Evolutionary conservation across 2,888 invertebrate species (phyloP).

Genomic region (Tridacna gigas): DNA sequence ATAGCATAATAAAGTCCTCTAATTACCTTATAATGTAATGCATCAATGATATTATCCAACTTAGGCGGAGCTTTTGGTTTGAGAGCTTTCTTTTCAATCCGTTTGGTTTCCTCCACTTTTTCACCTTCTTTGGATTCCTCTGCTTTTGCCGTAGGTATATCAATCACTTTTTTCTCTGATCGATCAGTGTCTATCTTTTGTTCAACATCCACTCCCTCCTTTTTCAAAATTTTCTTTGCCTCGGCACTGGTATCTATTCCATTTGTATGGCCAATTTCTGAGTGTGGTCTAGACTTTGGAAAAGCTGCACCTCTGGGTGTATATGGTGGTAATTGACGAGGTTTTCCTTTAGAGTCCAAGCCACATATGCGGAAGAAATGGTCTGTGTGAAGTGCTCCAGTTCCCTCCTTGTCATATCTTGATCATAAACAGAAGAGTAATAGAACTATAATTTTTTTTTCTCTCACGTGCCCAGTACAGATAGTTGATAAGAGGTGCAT

Average conservation of each 20-base stretch:
- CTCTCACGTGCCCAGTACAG: too few species aligned
- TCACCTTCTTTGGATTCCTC: conserved; percentile 25
- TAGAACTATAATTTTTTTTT: too few species aligned
- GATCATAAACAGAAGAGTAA: not conserved
- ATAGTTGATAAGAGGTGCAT: too few species aligned
- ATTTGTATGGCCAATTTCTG: conserved; percentile 62
- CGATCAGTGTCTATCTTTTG: conserved; percentile 9
- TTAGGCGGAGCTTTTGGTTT: conserved; percentile 62
- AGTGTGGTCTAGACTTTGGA: conserved; percentile 57
- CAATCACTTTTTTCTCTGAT: conserved; percentile 25
- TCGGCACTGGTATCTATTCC: conserved; percentile 48
- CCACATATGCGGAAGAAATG: conserved; percentile 70
- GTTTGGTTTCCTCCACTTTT: conserved; percentile 25
- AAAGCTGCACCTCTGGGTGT: conserved; percentile 66
- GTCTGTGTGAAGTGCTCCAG: conserved; percentile 67
- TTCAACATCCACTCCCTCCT: conserved; percentile 32
- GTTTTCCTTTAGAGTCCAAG: conserved; percentile 65
- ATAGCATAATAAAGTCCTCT: not conserved
- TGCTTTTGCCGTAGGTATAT: conserved; percentile 44
- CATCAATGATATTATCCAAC: conserved; percentile 72
- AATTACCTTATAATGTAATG: conserved; percentile 72
- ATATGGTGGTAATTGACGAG: conserved; percentile 60
- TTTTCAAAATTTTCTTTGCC: conserved; percentile 54
- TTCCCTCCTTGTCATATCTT: conserved; percentile 75
- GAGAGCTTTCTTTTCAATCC: conserved; percentile 32